Evolutionary conservation across 2,888 invertebrate species (phyloP), one percentile per base, ranked within the genome.

Genomic region (Cordilura impudica): DNA sequence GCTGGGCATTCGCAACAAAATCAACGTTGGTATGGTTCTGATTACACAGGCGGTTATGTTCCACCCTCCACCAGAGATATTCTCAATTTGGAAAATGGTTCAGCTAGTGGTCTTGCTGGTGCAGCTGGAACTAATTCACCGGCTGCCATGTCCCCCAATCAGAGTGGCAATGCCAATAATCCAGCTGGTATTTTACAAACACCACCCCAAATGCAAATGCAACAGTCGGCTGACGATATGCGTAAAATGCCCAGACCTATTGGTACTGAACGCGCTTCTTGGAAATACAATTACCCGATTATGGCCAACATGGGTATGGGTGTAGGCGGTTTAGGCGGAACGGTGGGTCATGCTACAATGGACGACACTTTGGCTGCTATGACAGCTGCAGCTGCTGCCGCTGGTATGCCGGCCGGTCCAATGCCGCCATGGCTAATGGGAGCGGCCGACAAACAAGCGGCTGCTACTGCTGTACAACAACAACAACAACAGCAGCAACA

Each of bases 221-320:
- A 82, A 43, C 82, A 82, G n/a, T 82, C 83, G 14, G 82, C 83
- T 39, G 90, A 90, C 75, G 90, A 90, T 83, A 86, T 87, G 82
- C 87, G 90, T 31, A 90, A 90, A 85, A 90, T 90, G 83, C 93
- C 94, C 66, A 86, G 94, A 4, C 96, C 96, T 61, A 96, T 96
- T 87, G 96, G 96, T 82, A 96, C 95, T 0, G 96, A 96, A 90
- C 92, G 96, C 84, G 89, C 89, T 14, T 89, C 89, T 58, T 89
- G 89, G 89, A 89, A 89, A 73, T 89, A 87, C 66, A 87, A 87
- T 81, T 89, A 87, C 73, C 84, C 86, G 26, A 88, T 85, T 72
- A 86, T 86, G 75, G 82, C 83, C 49, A 78, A 82, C 23, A 78
- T 81, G 45, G 81, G 81, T 4, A 75, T 79, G 71, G 71, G 83